Conservation (phyloP, 2,797 vertebrate species). For the Pseudopleuronectes americanus region DNA sequence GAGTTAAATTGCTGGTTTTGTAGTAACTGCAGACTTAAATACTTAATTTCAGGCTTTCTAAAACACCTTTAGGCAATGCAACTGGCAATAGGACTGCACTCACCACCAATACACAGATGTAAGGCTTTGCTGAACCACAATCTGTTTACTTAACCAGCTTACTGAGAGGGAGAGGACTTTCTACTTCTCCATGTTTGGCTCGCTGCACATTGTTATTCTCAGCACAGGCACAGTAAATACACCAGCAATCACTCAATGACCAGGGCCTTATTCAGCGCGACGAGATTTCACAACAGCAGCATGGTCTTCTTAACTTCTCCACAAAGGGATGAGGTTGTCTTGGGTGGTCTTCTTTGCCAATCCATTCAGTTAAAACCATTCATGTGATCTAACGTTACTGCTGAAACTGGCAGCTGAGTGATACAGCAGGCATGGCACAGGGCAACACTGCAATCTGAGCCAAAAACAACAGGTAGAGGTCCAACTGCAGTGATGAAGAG, state of each 20-base stretch:
- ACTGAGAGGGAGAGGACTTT: slow-evolving; percentile 16
- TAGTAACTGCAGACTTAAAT: slow-evolving; percentile 6
- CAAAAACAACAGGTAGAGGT: slow-evolving; percentile 43
- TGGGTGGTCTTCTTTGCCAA: slow-evolving; percentile 41
- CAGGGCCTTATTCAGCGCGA: neutral
- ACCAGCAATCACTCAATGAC: slow-evolving; percentile 32
- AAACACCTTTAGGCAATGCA: slow-evolving; percentile 12
- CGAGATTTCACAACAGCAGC: slow-evolving; percentile 27
- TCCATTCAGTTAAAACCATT: slow-evolving; percentile 34
- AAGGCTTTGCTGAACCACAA: slow-evolving; percentile 32
- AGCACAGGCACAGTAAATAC: slow-evolving; percentile 49
- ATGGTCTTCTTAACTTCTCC: slow-evolving; percentile 21
- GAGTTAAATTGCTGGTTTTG: slow-evolving; percentile 5
- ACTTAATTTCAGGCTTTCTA: slow-evolving; percentile 17
- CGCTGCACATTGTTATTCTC: slow-evolving; percentile 53
- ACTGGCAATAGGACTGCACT: neutral
- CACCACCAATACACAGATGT: slow-evolving; percentile 24
- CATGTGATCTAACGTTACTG: slow-evolving; percentile 38
- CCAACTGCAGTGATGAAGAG: slow-evolving; percentile 9
- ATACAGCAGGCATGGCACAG: slow-evolving; percentile 24
- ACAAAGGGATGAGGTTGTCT: slow-evolving; percentile 29
- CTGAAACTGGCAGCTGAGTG: slow-evolving; percentile 23
- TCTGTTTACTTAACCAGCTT: slow-evolving; percentile 37
- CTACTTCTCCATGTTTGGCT: slow-evolving; percentile 46
- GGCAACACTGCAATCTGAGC: slow-evolving; percentile 30